Evolutionary conservation across 2,888 invertebrate species (phyloP), one percentile per base, ranked within the genome.

Genomic region (Petrolisthes cinctipes): DNA sequence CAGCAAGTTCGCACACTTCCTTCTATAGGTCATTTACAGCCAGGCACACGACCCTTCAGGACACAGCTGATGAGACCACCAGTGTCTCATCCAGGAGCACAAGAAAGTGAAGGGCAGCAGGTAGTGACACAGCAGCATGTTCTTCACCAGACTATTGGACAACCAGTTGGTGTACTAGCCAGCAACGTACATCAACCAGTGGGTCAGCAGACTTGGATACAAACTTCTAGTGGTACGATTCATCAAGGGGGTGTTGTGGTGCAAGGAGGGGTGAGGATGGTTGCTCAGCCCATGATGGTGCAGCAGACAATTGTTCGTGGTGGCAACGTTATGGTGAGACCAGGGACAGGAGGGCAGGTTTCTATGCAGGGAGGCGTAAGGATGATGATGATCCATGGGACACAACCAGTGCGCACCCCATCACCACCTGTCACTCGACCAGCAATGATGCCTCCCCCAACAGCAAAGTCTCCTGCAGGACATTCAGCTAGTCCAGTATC

Each of bases 301-400:
- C 89, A 89, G n/a, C 89, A 86, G 75, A 78, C 86, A 7, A 73
- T 89, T 80, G 86, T 89, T 7, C 83, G 89, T 5, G 85, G 89
- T 9, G 85, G 89, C 14, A 80, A 79, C 23, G 87, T 89, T 23
- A 89, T 89, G 89, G 89, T 89, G 17, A 82, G 87, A 7, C 86
- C 89, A 5, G 76, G 85, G 11, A 54, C 84, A 9, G 56, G 79
- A 9, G 78, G 85, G 53, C 89, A 86, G 56, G 89, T 85, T n/a
- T 56, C 80, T 61, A 81, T 81, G 0, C 89, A 86, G 53, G 89
- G 87, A 6, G 84, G 89, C 37, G 85, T 89, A 7, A 56, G 85
- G 61, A 87, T 89, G 87, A 89, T 89, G 89, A 90, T 90, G 90
- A 89, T 90, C 37, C 88, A 90, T 57, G 86, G 85, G 53, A 83